phyloP scores from a whole-genome alignment of 2,797 vertebrate species.

The Setipinna tenuifilis region DNA sequence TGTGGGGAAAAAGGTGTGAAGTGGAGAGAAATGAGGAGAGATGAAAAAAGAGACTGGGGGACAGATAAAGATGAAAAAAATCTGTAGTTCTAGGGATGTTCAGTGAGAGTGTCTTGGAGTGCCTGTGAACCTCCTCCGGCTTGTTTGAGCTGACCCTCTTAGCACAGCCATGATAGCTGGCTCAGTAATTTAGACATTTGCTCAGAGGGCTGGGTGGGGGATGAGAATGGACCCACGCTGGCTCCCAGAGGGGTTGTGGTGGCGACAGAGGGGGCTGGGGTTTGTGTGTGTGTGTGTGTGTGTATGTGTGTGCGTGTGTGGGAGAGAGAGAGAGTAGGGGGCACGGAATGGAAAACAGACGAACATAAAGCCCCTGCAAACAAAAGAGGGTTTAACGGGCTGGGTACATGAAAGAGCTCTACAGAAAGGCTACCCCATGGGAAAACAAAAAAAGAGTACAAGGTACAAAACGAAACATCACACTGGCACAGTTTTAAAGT shows the following conservation, averaged over 20 bases:
- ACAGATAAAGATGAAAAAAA: background rate
- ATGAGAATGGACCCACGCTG: background rate
- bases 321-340: background rate
- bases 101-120: background rate
- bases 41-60: background rate
- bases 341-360: slow-evolving; percentile 3
- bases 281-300: slow-evolving; percentile 36
- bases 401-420: background rate
- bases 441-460: background rate
- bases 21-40: background rate
- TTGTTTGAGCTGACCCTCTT: slow-evolving; percentile 46
- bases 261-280: background rate
- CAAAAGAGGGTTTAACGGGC: slow-evolving; percentile 37
- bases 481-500: background rate
- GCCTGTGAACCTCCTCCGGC: slow-evolving; percentile 31
- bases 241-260: background rate
- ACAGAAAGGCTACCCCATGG: background rate
- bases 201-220: slow-evolving; percentile 17
- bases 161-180: slow-evolving; percentile 45
- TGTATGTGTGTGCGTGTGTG: slow-evolving; percentile 7
- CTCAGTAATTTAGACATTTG: slow-evolving; percentile 38
- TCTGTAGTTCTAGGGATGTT: too few relatives aligned
- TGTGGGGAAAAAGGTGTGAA: too few relatives aligned
- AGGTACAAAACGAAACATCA: background rate
- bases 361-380: slow-evolving; percentile 39